Conservation (phyloP, 2,888 invertebrate genomes). For the Cerastis leucographa region DNA sequence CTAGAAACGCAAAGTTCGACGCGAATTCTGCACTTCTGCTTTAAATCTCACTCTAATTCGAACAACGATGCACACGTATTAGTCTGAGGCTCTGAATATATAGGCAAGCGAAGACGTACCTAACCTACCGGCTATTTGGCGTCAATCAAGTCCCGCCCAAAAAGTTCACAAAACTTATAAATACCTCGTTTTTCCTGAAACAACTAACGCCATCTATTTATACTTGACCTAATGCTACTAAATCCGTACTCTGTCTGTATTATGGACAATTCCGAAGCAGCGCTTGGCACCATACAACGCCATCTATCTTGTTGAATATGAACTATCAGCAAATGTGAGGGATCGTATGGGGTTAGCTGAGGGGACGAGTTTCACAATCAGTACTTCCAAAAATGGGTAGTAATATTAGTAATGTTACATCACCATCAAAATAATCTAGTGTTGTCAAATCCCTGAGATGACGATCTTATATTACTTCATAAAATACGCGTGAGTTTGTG, state of each 20-base stretch:
- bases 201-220: constrained; percentile 53
- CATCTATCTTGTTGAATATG: constrained; percentile 29
- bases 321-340: neutral
- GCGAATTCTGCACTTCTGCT: neutral
- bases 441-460: neutral
- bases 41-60: neutral
- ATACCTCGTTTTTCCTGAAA: neutral
- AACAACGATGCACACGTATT: neutral
- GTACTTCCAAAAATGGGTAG: neutral
- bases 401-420: neutral
- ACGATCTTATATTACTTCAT: neutral
- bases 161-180: constrained; percentile 19
- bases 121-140: neutral
- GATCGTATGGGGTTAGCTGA: neutral
- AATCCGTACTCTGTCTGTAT: no score
- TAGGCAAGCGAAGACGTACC: no score
- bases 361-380: neutral
- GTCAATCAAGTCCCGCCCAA: constrained; percentile 12
- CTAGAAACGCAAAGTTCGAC: neutral
- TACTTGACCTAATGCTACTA: neutral
- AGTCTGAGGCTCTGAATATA: neutral
- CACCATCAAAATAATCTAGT: neutral
- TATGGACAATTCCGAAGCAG: neutral
- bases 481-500: neutral
- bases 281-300: constrained; percentile 1